Percentiles rank a stretch among this genome's conserved stretches.
Evolutionary conservation across 2,797 vertebrate species (phyloP).

Genomic region (Anisognathus igniventris): DNA sequence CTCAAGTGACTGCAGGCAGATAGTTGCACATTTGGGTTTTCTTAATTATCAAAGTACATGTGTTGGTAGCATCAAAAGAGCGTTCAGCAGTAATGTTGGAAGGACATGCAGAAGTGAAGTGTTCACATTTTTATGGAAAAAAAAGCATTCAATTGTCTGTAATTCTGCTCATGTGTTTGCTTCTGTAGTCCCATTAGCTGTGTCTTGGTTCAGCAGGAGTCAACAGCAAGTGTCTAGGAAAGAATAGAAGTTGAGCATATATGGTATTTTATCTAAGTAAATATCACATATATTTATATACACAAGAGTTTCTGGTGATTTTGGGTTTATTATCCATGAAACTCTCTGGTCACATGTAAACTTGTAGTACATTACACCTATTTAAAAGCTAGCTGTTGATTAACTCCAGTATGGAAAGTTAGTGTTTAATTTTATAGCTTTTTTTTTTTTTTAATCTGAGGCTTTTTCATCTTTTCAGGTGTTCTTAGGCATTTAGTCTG

Average conservation of each 20-base stretch:
- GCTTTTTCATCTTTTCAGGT: not conserved
- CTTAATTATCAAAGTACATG: not conserved
- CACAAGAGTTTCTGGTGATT: not conserved
- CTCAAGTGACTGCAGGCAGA: not conserved
- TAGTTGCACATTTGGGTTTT: not conserved
- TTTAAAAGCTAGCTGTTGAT: not conserved
- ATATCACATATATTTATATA: not conserved
- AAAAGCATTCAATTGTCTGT: not conserved
- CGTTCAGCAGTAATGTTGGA: not conserved
- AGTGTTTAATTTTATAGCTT: not conserved
- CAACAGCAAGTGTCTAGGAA: not conserved
- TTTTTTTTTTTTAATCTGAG: not conserved
- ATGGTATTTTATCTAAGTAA: not conserved
- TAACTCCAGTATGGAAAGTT: not conserved
- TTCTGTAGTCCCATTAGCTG: not conserved
- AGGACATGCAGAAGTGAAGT: not conserved
- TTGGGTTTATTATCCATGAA: not conserved
- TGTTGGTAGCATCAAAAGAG: not conserved
- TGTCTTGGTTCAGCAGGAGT: not conserved
- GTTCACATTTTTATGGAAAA: not conserved
- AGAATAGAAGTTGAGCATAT: not conserved
- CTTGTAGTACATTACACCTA: fast-evolving
- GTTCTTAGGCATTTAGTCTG: not conserved
- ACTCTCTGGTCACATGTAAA: not conserved
- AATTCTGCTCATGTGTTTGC: not conserved